These are phyloP conservation scores for Pluvianellus socialis DNA, from an alignment of 2,113 vertebrate species.

Conservation along the genomic window DNA sequence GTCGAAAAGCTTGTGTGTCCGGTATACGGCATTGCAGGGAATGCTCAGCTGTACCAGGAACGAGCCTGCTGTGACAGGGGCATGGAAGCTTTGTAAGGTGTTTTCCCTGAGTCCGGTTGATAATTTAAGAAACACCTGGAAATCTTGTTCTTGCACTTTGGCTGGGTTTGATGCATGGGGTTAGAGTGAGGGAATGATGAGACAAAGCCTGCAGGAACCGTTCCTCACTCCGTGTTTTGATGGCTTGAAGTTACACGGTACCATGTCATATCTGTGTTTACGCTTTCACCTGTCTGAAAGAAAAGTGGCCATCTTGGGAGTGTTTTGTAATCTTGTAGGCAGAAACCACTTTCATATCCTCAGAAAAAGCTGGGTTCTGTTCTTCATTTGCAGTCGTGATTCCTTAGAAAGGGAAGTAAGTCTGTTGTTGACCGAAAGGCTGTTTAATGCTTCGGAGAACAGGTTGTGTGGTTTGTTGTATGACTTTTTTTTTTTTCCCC, in stretches of 20 bases:
- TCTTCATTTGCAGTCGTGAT: not conserved
- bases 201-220: not conserved
- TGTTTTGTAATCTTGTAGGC: not conserved
- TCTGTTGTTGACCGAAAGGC: not conserved
- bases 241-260: fast-evolving
- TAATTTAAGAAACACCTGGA: not conserved
- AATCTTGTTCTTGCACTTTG: not conserved
- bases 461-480: not conserved
- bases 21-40: fast-evolving
- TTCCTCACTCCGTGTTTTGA: not conserved
- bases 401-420: not conserved
- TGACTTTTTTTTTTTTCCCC: not conserved
- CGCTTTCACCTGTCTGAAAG: not conserved
- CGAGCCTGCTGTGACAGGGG: fast-evolving
- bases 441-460: not conserved
- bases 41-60: not conserved
- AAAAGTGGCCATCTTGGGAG: not conserved
- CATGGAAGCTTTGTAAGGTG: not conserved
- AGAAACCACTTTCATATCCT: not conserved
- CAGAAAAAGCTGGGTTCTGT: not conserved
- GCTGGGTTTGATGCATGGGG: not conserved
- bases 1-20: not conserved
- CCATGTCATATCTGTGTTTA: fast-evolving
- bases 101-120: not conserved
- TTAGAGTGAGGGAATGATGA: not conserved